Percentiles rank a stretch among this genome's conserved stretches.
Conservation (phyloP, 2,113 vertebrate genomes). For the Alaudala cheleensis region DNA sequence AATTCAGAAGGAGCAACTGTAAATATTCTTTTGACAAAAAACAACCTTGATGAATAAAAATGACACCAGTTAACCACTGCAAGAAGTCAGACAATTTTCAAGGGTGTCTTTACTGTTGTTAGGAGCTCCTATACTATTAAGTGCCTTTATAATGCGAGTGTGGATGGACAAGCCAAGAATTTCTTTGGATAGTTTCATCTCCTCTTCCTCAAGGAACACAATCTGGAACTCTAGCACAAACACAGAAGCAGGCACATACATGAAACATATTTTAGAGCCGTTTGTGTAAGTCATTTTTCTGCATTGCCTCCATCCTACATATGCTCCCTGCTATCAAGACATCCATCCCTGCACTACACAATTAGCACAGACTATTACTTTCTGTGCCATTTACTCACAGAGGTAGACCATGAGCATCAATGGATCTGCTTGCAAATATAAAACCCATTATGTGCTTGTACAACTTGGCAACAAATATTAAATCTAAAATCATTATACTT, state of each 20-base stretch:
- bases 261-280: neutral
- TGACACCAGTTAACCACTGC: neutral
- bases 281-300: neutral
- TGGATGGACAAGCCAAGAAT: neutral
- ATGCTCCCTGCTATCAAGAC: neutral
- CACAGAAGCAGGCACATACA: accelerated
- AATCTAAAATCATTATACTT: neutral
- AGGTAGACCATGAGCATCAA: neutral
- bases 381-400: neutral
- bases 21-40: neutral
- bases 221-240: accelerated
- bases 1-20: neutral
- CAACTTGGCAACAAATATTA: neutral
- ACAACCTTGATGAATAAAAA: neutral
- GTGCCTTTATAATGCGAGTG: neutral
- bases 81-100: neutral
- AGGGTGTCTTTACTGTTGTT: neutral
- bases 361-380: neutral
- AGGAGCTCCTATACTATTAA: neutral
- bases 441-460: neutral
- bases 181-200: neutral
- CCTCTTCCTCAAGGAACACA: neutral
- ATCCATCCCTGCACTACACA: neutral
- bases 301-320: neutral
- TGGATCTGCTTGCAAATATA: neutral